Evolutionary conservation across 1,140 invertebrate genomes (phyloP), one percentile per base, ranked within the genome.

Genomic region (Ptiloglossa arizonensis): DNA sequence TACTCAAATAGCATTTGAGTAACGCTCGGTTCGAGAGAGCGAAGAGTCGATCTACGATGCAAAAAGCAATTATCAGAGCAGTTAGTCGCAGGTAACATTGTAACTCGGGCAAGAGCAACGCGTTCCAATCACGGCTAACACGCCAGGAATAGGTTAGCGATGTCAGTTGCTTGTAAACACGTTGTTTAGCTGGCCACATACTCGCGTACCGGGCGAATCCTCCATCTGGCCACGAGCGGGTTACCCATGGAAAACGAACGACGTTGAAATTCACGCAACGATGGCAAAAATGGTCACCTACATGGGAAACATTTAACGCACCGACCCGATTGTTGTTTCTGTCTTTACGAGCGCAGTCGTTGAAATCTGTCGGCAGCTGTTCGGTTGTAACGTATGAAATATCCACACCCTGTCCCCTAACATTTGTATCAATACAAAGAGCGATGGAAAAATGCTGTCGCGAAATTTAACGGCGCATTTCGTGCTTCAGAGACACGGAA

Each of bases 51-150:
- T 52, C 62, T 67, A 63, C 60, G 32, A 50, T 63, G 54, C 60
- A 71, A 83, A 86, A 86, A 83, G 73, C 82, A 83, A 86, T 86
- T 86, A 86, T 86, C 78, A 59, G 46, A 32, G 56, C 50, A 59
- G 78, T 72, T 48, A 73, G 73, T 86, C 52, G 64, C 41, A n/a
- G 41, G 56, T 56, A 63, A 56, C 63, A 48, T 69, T 83, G 81
- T 83, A 83, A 80, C 81, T 50, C 32, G 60, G 46, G 38, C 54
- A 66, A 9, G 62, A 63, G 77, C 80, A 70, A 63, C 64, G 77
- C 59, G 66, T 72, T 52, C 64, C 77, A 83, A 84, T 83, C 78
- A 85, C 68, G 71, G 67, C 62, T 80, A 80, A 85, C 82, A 84
- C 52, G 67, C 66, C 63, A 59, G 77, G 81, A 80, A 72, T 66